Evolutionary conservation across 2,797 vertebrate genomes (phyloP).

Genomic region (Sciaenops ocellatus): DNA sequence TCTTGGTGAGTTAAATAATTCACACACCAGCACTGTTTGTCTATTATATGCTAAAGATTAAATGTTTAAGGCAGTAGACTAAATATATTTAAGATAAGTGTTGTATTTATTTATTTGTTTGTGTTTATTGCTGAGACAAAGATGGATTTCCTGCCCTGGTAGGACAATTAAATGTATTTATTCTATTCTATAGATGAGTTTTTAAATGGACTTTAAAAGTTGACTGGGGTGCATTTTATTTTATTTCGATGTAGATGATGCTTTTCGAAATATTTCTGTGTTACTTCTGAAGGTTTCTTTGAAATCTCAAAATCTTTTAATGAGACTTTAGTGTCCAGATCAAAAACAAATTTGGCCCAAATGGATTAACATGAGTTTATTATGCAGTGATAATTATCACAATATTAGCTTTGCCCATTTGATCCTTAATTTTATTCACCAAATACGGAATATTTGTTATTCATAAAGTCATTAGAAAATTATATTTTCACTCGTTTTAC

Average conservation of each 20-base stretch:
- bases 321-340: slow-evolving; percentile 3
- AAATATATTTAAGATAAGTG: neutral
- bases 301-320: neutral
- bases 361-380: neutral
- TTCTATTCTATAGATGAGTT: neutral
- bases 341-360: neutral
- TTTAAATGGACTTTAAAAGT: neutral
- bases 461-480: neutral
- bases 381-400: neutral
- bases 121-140: neutral
- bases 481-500: neutral
- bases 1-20: neutral
- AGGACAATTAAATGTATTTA: neutral
- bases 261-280: neutral
- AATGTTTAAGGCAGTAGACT: neutral
- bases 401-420: neutral
- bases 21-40: neutral
- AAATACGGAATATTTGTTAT: neutral
- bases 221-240: neutral
- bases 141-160: neutral
- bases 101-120: neutral
- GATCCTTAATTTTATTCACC: neutral
- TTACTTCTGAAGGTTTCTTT: neutral
- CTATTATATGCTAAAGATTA: neutral
- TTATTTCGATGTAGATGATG: neutral